Conservation (phyloP, 1,140 invertebrate genomes). For the Drosophila bipectinata region DNA sequence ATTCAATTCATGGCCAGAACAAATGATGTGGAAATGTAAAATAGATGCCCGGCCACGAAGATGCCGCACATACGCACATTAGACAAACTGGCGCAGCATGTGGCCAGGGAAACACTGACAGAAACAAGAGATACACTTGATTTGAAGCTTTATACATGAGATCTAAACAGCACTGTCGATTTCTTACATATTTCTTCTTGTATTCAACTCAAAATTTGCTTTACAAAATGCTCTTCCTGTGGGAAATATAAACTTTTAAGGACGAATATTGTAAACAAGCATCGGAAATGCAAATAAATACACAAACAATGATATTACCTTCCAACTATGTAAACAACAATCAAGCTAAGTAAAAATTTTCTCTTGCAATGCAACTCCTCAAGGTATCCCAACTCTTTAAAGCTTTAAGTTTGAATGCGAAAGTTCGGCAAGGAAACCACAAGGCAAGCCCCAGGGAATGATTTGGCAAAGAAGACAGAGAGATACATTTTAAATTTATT, state of each 20-base stretch:
- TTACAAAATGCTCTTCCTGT: too few relatives aligned
- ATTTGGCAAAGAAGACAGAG: neutral
- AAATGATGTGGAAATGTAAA: slow-evolving; percentile 83
- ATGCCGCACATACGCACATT: slow-evolving; percentile 27
- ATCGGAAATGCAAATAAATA: neutral
- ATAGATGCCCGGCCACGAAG: slow-evolving; percentile 69
- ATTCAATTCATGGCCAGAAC: slow-evolving; percentile 81
- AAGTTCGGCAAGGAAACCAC: neutral
- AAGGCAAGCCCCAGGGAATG: neutral
- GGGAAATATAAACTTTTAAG: neutral
- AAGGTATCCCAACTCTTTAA: neutral
- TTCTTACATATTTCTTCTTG: too few relatives aligned
- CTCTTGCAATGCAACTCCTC: neutral
- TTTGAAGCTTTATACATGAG: too few relatives aligned
- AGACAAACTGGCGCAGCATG: slow-evolving; percentile 53
- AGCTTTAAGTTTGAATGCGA: too few relatives aligned
- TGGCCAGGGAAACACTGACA: slow-evolving; percentile 31
- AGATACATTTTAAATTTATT: slow-evolving; percentile 1
- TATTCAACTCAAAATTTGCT: too few relatives aligned
- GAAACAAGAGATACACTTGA: neutral
- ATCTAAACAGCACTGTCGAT: too few relatives aligned
- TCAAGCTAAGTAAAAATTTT: neutral
- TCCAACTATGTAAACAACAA: neutral
- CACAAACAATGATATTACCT: neutral
- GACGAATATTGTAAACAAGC: neutral